These are phyloP conservation scores for Amphimallon solstitiale DNA, from an alignment of 2,888 invertebrate genomes.

Conservation along the genomic window DNA sequence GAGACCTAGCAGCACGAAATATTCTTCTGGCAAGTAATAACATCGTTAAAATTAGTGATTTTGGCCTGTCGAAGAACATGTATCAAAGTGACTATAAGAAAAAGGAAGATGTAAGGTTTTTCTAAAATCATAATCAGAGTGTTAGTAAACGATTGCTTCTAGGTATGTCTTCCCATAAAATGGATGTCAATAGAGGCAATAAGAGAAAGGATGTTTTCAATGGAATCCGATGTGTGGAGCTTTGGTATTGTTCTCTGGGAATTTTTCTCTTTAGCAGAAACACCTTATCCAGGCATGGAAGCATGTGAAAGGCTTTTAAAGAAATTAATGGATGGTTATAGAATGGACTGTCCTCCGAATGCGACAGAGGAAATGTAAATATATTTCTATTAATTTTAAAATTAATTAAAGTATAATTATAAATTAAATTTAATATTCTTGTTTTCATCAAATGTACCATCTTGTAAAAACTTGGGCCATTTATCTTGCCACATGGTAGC, in stretches of 20 bases:
- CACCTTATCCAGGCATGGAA: conserved; percentile 87
- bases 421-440: too few species aligned
- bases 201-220: conserved; percentile 89
- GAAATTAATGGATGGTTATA: conserved; percentile 83
- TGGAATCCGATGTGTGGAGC: conserved; percentile 95
- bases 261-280: conserved; percentile 84
- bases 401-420: too few species aligned
- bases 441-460: too few species aligned
- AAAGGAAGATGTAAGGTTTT: conserved; percentile 77
- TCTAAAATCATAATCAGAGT: not conserved
- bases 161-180: conserved; percentile 90
- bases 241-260: conserved; percentile 93
- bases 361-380: conserved; percentile 81
- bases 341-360: conserved; percentile 88
- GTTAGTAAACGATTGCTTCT: conserved; percentile 50
- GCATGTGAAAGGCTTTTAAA: conserved; percentile 76
- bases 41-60: conserved; percentile 96
- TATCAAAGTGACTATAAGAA: conserved; percentile 91
- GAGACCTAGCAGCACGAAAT: conserved; percentile 91
- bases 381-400: too few species aligned
- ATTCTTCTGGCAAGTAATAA: conserved; percentile 89
- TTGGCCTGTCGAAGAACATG: conserved; percentile 92
- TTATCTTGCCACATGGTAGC: too few species aligned
- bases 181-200: conserved; percentile 97
- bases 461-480: too few species aligned